Conservation (phyloP, 2,797 vertebrate species). For the Pseudochromis fuscus region DNA sequence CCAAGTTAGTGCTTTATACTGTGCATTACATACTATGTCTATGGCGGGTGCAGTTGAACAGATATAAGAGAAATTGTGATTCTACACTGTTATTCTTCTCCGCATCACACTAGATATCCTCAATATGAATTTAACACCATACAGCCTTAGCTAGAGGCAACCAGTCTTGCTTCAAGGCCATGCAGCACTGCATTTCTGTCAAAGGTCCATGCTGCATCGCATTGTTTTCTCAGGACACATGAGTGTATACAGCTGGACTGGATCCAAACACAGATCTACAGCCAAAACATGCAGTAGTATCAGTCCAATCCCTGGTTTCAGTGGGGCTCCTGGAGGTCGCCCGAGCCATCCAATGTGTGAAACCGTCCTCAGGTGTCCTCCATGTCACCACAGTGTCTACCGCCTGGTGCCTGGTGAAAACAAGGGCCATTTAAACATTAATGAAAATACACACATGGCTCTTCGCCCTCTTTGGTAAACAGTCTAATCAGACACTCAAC, state of each 20-base stretch:
- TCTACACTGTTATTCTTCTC: constrained; percentile 33
- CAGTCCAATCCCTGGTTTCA: constrained; percentile 49
- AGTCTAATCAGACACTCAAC: constrained; percentile 31
- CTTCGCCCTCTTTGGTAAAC: constrained; percentile 24
- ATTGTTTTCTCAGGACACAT: constrained; percentile 54
- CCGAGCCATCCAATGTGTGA: constrained; percentile 59
- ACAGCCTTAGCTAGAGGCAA: constrained; percentile 50
- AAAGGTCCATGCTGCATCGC: constrained; percentile 62
- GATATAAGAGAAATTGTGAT: constrained; percentile 15
- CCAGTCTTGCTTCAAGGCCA: constrained; percentile 62
- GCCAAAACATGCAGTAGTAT: constrained; percentile 56
- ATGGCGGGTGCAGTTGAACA: constrained; percentile 40
- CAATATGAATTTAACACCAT: constrained; percentile 54
- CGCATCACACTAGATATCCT: constrained; percentile 20
- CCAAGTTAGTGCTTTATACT: constrained; percentile 58
- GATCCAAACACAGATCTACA: constrained; percentile 54
- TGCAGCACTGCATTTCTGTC: constrained; percentile 66
- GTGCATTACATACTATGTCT: constrained; percentile 53
- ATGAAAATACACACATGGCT: constrained; percentile 5
- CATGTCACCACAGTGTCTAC: constrained; percentile 58
- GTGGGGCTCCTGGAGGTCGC: constrained; percentile 54
- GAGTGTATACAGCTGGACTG: constrained; percentile 50
- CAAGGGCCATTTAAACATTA: constrained; percentile 33
- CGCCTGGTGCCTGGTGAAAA: constrained; percentile 56
- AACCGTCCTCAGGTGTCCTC: constrained; percentile 73